Percentiles rank a stretch among this genome's conserved stretches.
Evolutionary conservation across 2,888 invertebrate species (phyloP).

Genomic region (Cecidostiba fungosa): DNA sequence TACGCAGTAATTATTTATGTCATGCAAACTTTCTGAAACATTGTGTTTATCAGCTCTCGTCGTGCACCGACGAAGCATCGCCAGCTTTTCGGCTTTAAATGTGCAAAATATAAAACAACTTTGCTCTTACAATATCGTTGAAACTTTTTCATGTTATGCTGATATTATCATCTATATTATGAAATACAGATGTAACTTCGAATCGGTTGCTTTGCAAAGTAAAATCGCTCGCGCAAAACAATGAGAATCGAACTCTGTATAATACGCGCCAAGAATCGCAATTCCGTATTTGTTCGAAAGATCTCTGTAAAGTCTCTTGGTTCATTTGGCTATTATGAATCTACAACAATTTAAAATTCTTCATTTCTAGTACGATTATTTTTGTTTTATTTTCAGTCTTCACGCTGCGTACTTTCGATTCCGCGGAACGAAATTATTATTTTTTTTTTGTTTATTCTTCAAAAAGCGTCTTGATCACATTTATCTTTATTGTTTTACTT

Average conservation of each 20-base stretch:
- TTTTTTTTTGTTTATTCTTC: conserved; percentile 25
- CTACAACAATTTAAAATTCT: conserved; percentile 43
- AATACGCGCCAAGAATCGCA: conserved; percentile 22
- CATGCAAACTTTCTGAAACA: conserved; percentile 23
- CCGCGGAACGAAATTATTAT: conserved; percentile 47
- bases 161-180: background rate
- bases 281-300: background rate
- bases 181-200: background rate
- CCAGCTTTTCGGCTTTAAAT: background rate
- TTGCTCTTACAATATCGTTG: background rate
- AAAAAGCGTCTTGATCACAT: conserved; percentile 60
- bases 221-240: background rate
- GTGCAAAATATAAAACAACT: conserved; percentile 15
- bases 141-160: background rate
- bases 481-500: conserved; percentile 55
- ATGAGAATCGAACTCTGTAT: background rate
- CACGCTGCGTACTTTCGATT: conserved; percentile 69
- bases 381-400: conserved; percentile 71
- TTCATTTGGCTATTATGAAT: conserved; percentile 35
- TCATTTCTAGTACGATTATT: conserved; percentile 70
- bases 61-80: background rate
- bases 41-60: background rate
- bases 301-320: conserved; percentile 14
- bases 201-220: background rate
- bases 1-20: background rate